Percentiles rank a stretch among this genome's conserved stretches.
Conservation (phyloP, 2,113 vertebrate genomes). For the Mirounga angustirostris region DNA sequence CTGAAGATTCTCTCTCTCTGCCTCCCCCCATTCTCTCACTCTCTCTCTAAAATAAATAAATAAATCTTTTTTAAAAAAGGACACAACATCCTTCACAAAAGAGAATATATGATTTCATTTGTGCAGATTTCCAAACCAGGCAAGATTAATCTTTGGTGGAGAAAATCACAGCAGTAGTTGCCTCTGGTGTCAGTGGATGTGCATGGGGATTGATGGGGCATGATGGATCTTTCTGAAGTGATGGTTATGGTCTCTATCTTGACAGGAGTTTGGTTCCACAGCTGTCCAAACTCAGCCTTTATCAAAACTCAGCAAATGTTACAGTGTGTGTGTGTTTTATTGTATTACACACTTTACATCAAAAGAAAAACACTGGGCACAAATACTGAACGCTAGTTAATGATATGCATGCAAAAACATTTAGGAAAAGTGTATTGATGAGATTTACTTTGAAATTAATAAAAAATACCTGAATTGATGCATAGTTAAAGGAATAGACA, state of each 20-base stretch:
- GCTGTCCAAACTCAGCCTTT: not conserved
- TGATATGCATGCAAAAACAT: not conserved
- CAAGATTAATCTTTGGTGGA: not conserved
- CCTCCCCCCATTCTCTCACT: not conserved
- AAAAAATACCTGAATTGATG: not conserved
- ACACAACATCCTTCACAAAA: not conserved
- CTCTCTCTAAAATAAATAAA: not conserved
- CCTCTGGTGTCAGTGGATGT: not conserved
- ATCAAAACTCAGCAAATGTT: not conserved
- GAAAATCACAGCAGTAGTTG: not conserved
- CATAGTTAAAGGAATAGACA: not conserved
- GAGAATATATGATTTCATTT: constrained; percentile 7
- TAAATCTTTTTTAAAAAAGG: not conserved
- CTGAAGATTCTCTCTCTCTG: not conserved
- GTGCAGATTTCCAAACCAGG: not conserved
- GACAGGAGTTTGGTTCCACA: not conserved
- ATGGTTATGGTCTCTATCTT: not conserved
- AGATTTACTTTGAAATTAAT: constrained; percentile 22
- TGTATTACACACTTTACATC: not conserved
- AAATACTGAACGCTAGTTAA: not conserved
- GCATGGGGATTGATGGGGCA: not conserved
- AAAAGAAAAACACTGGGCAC: not conserved
- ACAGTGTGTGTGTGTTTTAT: not conserved
- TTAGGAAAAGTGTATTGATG: not conserved
- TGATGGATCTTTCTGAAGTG: not conserved